Evolutionary conservation across 2,797 vertebrate genomes (phyloP), one percentile per base, ranked within the genome.

Genomic region (Anabacerthia variegaticeps): DNA sequence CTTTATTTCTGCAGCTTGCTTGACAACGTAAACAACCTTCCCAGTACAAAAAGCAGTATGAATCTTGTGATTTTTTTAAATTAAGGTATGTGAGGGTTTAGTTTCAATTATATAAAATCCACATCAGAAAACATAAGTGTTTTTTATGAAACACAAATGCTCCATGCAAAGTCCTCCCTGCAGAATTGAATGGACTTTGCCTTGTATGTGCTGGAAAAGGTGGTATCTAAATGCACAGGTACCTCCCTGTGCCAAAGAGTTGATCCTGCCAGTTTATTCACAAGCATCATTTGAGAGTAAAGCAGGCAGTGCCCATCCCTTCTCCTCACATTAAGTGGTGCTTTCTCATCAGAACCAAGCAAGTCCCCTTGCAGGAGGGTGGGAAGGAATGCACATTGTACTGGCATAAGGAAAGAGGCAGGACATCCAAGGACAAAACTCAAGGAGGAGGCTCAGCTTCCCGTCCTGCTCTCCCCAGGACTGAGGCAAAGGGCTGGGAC

Each of bases 91-190:
- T 19, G 24, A 73, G 8, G 10, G 5, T 3, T 12, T 61, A 46
- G 34, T 30, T 49, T 84, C 21, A 21, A 3, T 62, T 32, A 19
- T 61, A 58, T 44, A 9, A n/a, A 88, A 78, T 51, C 22, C 37
- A 27, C 9, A 27, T 24, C 28, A 32, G 10, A 58, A 82, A 77
- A 5, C 7, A 39, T 16, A 8, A 15, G 5, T 21, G 10, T 18
- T 41, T 83, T 81, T 49, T 3, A 36, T 10, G 16, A 59, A 89
- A 27, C 4, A 36, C 0, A 3, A 48, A 10, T 5, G 7, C 4
- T 49, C 26, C 0, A 0, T 21, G 32, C n/a, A 41, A 32, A 58
- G 22, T 12, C 67, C 39, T 65, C 6, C 5, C 39, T 24, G 11
- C 11, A 48, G 7, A 12, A 7, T 2, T 32, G 23, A 41, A 46